Base-by-base conservation (phyloP, 1,140 invertebrate genomes). In the Drosophila pseudoobscura region DNA sequence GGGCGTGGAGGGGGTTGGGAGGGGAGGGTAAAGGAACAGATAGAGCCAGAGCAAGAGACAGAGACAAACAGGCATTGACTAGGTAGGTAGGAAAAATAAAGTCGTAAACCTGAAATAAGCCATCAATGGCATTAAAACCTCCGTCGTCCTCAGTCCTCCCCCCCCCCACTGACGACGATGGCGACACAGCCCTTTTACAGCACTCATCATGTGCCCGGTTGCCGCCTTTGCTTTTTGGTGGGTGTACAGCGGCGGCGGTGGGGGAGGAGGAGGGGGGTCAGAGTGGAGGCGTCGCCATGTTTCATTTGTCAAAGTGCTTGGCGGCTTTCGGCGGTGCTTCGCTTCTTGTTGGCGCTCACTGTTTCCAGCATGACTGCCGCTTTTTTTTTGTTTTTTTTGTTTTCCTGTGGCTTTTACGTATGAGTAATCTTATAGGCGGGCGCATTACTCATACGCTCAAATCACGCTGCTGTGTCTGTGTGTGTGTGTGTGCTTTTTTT, bases 21-120 rank as follows among this genome's bases (percentile, higher is more conserved):
- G 29, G 11, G 15, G 7, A 11, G 4, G 35, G 35, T 13, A 39
- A 1, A 5, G 35, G 11, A 39, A 39, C 11, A 5, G 11, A 4
- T 11, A 13, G 24, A 26, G 24, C 4, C 24, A 26, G 24, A 24
- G 24, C 3, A 3, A 0, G 24, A 26, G 24, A 26, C 24, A 39
- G 35, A 62, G 51, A 41, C 13, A 60, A 73, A 47, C 53, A 76
- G 63, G 59, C 77, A 64, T 74, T 78, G 78, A 69, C 78, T 88
- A 88, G 83, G 83, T 83, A 83, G 75, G 66, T 83, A 83, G 75
- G 66, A 80, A 88, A 87, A 88, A 88, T 88, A 88, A 88, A 88
- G 84, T 88, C 83, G 83, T 88, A 88, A 88, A 88, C 78, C 84
- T 83, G 75, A 89, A 88, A 88, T 88, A 88, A 88, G 83, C 83